Percentiles rank a stretch among this genome's conserved stretches.
These are phyloP conservation scores for Xyliphius kryptos DNA, from an alignment of 2,113 vertebrate species.

Conservation along the genomic window DNA sequence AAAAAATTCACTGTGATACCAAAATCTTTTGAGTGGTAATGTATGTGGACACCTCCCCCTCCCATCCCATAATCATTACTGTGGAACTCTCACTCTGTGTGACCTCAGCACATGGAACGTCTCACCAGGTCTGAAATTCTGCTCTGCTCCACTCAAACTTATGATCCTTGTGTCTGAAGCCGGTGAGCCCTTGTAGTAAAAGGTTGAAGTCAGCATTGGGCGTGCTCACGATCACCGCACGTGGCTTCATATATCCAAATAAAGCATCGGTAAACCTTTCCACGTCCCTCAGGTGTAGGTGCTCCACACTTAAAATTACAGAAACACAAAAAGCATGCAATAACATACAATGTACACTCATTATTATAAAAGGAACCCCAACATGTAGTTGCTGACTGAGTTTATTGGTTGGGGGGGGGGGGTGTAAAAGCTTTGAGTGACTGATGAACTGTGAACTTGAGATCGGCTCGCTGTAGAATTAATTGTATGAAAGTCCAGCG, in stretches of 20 bases:
- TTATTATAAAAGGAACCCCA: not conserved
- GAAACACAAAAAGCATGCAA: constrained; percentile 25
- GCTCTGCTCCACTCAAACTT: constrained; percentile 88
- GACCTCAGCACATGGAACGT: not conserved
- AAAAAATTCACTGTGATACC: too few relatives aligned
- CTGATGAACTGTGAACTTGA: too few relatives aligned
- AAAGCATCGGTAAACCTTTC: constrained; percentile 77
- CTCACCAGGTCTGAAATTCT: constrained; percentile 84
- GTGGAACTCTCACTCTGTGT: too few relatives aligned
- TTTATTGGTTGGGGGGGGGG: too few relatives aligned
- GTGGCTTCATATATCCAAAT: constrained; percentile 86
- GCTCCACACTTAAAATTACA: constrained; percentile 97
- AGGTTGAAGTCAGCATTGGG: constrained; percentile 89
- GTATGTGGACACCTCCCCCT: too few relatives aligned
- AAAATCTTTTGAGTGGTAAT: too few relatives aligned
- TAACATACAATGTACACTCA: not conserved
- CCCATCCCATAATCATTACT: too few relatives aligned
- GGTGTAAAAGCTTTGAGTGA: too few relatives aligned
- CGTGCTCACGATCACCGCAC: constrained; percentile 77
- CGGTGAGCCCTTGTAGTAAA: constrained; percentile 63
- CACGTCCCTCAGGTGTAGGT: constrained; percentile 73
- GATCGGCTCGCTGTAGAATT: too few relatives aligned
- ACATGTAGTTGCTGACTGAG: not conserved
- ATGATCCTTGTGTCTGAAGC: constrained; percentile 81
- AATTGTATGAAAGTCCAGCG: too few relatives aligned